Percentiles rank a stretch among this genome's conserved stretches.
These are phyloP conservation scores for Cydia strobilella DNA, from an alignment of 1,140 invertebrate genomes.

Conservation along the genomic window DNA sequence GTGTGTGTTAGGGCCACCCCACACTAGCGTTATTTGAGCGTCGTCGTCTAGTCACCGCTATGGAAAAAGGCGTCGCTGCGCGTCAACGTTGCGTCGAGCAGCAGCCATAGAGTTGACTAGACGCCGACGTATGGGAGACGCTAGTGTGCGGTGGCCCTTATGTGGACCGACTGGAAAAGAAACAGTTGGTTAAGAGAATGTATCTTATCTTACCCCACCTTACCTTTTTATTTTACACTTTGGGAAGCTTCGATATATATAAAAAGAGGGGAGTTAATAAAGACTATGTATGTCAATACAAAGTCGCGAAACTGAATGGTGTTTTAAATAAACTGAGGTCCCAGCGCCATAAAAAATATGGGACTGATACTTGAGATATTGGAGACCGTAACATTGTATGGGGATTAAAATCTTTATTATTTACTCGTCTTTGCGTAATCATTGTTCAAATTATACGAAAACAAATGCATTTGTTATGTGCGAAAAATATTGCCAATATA, in stretches of 20 bases:
- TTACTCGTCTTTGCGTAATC: background rate
- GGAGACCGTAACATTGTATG: background rate
- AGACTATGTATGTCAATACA: background rate
- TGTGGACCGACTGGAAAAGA: background rate
- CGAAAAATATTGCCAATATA: background rate
- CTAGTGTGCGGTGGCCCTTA: no score
- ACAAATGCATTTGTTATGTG: slow-evolving; percentile 8
- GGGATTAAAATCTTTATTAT: background rate
- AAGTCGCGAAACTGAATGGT: background rate
- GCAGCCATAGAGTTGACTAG: no score
- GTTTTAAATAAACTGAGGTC: background rate
- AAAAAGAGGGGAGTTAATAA: background rate
- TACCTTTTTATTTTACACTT: background rate
- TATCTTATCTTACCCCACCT: slow-evolving; percentile 1
- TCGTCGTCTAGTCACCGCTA: no score
- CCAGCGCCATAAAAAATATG: background rate
- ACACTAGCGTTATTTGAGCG: no score
- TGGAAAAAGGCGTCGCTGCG: no score
- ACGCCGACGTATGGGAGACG: no score
- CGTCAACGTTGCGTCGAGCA: no score
- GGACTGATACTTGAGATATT: background rate
- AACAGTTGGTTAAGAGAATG: background rate
- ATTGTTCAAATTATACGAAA: slow-evolving; percentile 23
- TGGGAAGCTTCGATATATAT: background rate
- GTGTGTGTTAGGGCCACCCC: background rate